Evolutionary conservation across 2,888 invertebrate genomes (phyloP).

Genomic region (Prionchulus punctatus): DNA sequence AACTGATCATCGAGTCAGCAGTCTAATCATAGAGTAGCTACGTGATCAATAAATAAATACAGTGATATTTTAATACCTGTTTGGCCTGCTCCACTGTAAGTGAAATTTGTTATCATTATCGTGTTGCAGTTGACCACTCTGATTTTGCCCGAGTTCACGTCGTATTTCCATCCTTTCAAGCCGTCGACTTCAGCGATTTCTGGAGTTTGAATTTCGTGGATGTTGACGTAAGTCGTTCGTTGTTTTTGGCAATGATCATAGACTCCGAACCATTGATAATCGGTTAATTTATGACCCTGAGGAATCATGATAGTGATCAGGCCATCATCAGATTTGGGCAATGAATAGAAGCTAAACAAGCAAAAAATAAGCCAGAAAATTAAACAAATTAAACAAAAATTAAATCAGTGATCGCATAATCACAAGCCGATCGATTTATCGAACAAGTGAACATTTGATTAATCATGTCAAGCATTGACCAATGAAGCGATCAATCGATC

Average conservation of each 20-base stretch:
- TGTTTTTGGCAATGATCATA: conserved; percentile 20
- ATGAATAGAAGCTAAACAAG: too few relatives aligned
- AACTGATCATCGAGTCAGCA: too few relatives aligned
- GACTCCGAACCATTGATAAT: conserved; percentile 23
- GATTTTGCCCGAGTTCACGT: conserved; percentile 9
- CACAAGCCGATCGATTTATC: too few relatives aligned
- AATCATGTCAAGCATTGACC: too few relatives aligned
- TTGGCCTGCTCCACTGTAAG: conserved; percentile 7
- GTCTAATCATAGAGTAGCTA: too few relatives aligned
- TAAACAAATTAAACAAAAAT: too few relatives aligned
- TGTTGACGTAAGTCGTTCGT: conserved; percentile 14
- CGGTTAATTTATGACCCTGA: conserved; percentile 17
- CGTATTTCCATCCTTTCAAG: conserved; percentile 5
- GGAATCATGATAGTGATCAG: conserved; percentile 15
- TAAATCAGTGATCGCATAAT: too few relatives aligned
- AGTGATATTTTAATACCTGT: conserved; percentile 5
- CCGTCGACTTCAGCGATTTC: conserved; percentile 14
- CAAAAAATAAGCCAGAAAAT: too few relatives aligned
- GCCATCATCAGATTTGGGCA: too few relatives aligned
- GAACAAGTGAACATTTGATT: too few relatives aligned
- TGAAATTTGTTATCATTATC: conserved; percentile 20
- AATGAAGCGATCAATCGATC: too few relatives aligned
- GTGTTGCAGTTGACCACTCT: conserved; percentile 20
- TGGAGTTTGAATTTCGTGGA: conserved; percentile 18
- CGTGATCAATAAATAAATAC: too few relatives aligned